These are phyloP conservation scores for Mythimna ferrago DNA, from an alignment of 2,888 invertebrate genomes.

Conservation along the genomic window DNA sequence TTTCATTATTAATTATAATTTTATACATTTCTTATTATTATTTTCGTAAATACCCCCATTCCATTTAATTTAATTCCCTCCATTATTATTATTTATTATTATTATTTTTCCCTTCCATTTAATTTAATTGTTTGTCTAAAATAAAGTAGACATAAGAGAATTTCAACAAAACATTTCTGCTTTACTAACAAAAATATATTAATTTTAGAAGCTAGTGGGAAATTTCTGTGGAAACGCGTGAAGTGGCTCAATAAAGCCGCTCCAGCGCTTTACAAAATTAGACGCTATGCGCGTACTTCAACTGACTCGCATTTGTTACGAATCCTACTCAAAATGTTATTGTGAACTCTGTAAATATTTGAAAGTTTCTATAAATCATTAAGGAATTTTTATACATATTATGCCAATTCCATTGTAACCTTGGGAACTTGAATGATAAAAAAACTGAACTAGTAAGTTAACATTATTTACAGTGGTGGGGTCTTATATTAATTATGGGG, in stretches of 20 bases:
- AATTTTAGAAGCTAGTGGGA: slow-evolving; percentile 35
- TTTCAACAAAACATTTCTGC: slow-evolving; percentile 19
- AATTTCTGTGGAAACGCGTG: slow-evolving; percentile 23
- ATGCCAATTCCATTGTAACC: too few relatives aligned
- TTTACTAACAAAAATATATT: slow-evolving; percentile 25
- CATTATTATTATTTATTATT: too few relatives aligned
- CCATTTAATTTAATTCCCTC: not conserved
- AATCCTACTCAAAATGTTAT: slow-evolving; percentile 40
- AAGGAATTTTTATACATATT: too few relatives aligned
- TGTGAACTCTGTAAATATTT: slow-evolving; percentile 43
- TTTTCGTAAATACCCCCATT: not conserved
- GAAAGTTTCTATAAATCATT: slow-evolving; percentile 1
- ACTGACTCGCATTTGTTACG: slow-evolving; percentile 26
- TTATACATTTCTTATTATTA: too few relatives aligned
- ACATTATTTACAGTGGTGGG: too few relatives aligned
- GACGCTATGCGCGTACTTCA: slow-evolving; percentile 34
- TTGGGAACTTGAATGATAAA: too few relatives aligned
- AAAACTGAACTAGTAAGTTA: too few relatives aligned
- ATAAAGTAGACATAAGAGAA: not conserved
- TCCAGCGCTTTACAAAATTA: slow-evolving; percentile 58
- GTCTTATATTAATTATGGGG: too few relatives aligned
- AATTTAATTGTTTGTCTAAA: not conserved
- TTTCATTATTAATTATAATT: too few relatives aligned
- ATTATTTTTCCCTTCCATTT: not conserved
- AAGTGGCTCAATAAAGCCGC: slow-evolving; percentile 39